Evolutionary conservation across 2,888 invertebrate genomes (phyloP).

Genomic region (Drosophila flavopinicola): DNA sequence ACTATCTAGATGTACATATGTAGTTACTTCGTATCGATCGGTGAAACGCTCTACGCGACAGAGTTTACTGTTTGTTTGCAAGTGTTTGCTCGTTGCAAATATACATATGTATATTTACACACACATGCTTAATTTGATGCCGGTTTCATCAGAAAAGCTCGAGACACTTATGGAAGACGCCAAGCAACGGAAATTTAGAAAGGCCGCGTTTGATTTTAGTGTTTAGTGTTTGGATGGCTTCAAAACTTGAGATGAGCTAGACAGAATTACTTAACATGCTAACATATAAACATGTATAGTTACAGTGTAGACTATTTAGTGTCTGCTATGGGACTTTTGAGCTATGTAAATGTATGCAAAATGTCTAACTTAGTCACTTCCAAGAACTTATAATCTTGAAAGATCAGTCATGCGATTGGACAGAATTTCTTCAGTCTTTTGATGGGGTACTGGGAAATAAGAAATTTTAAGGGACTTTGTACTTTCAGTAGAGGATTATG

Average conservation of each 20-base stretch:
- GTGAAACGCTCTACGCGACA: conserved; percentile 11
- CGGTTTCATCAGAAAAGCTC: conserved; percentile 46
- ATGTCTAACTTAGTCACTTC: too few species aligned
- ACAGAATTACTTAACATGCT: conserved; percentile 31
- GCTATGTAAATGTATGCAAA: not conserved
- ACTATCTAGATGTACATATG: too few species aligned
- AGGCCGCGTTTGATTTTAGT: conserved; percentile 33
- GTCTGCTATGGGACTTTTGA: not conserved
- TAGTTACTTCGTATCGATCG: conserved; percentile 11
- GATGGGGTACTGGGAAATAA: too few species aligned
- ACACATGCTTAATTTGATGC: conserved; percentile 27
- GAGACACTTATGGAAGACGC: conserved; percentile 53
- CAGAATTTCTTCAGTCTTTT: not conserved
- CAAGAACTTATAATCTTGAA: too few species aligned
- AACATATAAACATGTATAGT: not conserved
- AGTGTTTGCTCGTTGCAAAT: conserved; percentile 46
- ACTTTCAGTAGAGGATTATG: too few species aligned
- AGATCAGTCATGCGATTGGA: too few species aligned
- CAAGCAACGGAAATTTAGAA: conserved; percentile 57
- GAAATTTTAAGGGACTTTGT: too few species aligned
- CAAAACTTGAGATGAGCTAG: conserved; percentile 28
- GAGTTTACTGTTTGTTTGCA: conserved; percentile 27
- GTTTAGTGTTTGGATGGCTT: conserved; percentile 3
- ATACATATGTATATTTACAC: conserved; percentile 6
- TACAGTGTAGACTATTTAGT: conserved; percentile 6